Base-by-base conservation (phyloP, 2,888 invertebrate genomes). In the Caenorhabditis imperialis region DNA sequence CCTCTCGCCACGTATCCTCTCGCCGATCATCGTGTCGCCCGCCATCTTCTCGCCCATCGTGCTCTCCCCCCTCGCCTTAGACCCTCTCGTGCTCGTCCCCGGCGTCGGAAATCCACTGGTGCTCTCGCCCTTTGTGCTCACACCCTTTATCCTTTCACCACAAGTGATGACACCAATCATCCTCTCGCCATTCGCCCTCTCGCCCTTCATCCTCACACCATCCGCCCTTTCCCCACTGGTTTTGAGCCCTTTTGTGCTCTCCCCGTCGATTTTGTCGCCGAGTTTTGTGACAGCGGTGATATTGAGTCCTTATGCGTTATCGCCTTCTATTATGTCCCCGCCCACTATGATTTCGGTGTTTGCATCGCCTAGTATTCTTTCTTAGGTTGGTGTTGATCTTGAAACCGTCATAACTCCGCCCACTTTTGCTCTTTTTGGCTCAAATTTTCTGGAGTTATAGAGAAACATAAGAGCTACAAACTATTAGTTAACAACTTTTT, bases 111-210 rank as follows among this genome's bases (percentile, higher is more conserved):
- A 76, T 33, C 79, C 81, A 3, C 18, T 81, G 7, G 67, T 80
- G 7, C 62, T 81, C 3, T 69, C 78, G 8, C 80, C 80, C 6
- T 60, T 78, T 33, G 23, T 76, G 6, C 57, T 80, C 8, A 45
- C 53, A 12, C 79, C 81, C 4, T 77, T 81, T 50, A 73, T 81
- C 8, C 57, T 81, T 3, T 82, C 82, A 3, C 84, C 84, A 2
- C 75, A 81, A 47, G 81, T 80, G 6, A 75, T 78, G 53, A 79
- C 81, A 6, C 84, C 85, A 1, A 47, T 83, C 14, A 78, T 85
- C 16, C 47, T 85, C 1, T 79, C 77, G 3, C 85, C 85, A 1
- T 79, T 79, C 25, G 62, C 63, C 3, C 53, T 78, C 3, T 75
- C 71, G 14, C 76, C 76, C 3, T 72, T 78, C 22, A 69, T 78